Evolutionary conservation across 2,888 invertebrate genomes (phyloP).

Genomic region (Geophilus truncorum): DNA sequence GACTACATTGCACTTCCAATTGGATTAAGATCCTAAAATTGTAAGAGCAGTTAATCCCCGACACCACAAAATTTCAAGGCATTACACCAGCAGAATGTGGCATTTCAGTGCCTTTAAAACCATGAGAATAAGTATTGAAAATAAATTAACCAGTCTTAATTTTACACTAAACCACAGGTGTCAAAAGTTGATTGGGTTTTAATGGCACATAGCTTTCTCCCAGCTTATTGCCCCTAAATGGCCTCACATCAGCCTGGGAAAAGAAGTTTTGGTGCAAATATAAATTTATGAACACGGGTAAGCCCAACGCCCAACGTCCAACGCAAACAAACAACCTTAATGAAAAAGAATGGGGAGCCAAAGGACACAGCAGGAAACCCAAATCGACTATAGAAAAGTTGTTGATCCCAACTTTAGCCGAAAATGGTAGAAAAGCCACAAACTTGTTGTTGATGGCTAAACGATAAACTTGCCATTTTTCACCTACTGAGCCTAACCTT

Average conservation of each 20-base stretch:
- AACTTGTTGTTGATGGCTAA: not conserved
- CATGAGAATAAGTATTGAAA: no score
- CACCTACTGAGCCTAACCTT: not conserved
- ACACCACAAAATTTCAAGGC: no score
- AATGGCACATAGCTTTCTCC: not conserved
- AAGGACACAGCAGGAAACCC: conserved; percentile 18
- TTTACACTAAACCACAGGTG: not conserved
- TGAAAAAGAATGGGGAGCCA: not conserved
- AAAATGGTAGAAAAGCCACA: conserved; percentile 2
- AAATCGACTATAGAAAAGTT: not conserved
- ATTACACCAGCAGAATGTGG: no score
- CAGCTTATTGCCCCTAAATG: conserved; percentile 13
- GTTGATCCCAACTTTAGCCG: not conserved
- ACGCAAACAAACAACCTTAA: conserved; percentile 27
- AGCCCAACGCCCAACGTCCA: not conserved
- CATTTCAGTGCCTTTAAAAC: no score
- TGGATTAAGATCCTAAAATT: no score
- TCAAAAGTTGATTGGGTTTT: not conserved
- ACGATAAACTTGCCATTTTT: not conserved
- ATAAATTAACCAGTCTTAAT: not conserved
- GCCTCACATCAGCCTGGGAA: not conserved
- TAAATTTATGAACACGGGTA: conserved; percentile 2
- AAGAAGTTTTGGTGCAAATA: conserved; percentile 7
- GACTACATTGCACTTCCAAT: no score
- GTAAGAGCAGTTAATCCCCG: no score